Evolutionary conservation across 2,113 vertebrate genomes (phyloP).

Genomic region (Tor tambroides): DNA sequence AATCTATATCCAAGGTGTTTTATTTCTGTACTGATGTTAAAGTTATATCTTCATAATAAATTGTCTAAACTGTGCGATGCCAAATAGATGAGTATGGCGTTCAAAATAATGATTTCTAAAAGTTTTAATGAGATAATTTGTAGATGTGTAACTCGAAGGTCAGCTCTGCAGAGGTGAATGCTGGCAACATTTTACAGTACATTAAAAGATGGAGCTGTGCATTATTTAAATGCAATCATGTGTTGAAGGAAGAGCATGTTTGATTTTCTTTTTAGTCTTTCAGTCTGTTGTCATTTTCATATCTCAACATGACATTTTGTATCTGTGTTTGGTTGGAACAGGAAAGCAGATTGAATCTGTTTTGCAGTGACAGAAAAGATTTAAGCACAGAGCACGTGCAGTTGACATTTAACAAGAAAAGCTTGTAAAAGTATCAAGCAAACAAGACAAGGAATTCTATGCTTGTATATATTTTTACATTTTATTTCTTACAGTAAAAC

Average conservation of each 20-base stretch:
- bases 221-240: neutral
- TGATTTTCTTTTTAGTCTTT: conserved; percentile 6
- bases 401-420: conserved; percentile 14
- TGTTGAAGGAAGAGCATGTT: neutral
- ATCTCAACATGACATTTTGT: conserved; percentile 1
- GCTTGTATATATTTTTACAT: neutral
- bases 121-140: neutral
- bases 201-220: neutral
- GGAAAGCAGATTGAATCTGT: neutral
- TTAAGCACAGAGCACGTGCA: neutral
- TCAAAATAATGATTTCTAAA: neutral
- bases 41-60: neutral
- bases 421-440: neutral
- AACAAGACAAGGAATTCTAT: neutral
- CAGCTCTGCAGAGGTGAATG: neutral
- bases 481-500: neutral
- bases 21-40: neutral
- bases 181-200: neutral
- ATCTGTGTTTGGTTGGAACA: neutral
- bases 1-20: neutral
- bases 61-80: neutral
- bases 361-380: neutral
- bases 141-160: neutral
- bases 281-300: neutral
- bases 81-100: neutral